Percentiles rank a stretch among this genome's conserved stretches.
Evolutionary conservation across 2,797 vertebrate genomes (phyloP).

Genomic region (Macroramphosus scolopax): DNA sequence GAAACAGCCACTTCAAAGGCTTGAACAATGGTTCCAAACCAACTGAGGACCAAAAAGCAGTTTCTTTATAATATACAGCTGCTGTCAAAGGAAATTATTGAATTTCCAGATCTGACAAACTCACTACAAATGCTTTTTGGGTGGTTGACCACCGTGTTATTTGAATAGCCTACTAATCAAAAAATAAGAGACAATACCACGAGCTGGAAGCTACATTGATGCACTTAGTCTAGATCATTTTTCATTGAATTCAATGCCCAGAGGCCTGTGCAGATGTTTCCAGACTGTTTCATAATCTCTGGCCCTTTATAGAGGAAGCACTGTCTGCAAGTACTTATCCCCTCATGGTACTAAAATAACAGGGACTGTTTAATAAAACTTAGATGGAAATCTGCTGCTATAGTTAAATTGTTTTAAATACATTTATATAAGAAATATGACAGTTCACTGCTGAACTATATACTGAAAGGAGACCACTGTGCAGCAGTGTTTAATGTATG

Average conservation of each 20-base stretch:
- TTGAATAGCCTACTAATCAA: not conserved
- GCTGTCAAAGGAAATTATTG: slow-evolving; percentile 29
- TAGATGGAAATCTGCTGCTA: slow-evolving; percentile 41
- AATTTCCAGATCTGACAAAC: slow-evolving; percentile 5
- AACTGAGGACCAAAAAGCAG: slow-evolving; percentile 13
- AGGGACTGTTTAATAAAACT: slow-evolving; percentile 33
- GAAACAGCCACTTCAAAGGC: slow-evolving; percentile 3
- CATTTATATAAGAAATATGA: not conserved
- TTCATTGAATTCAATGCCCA: slow-evolving; percentile 8
- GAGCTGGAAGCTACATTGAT: not conserved
- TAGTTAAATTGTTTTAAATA: slow-evolving; percentile 16
- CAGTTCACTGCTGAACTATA: no score
- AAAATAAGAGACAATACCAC: slow-evolving; percentile 9
- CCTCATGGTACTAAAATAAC: slow-evolving; percentile 37
- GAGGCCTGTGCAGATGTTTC: slow-evolving; percentile 16
- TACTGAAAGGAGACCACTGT: no score
- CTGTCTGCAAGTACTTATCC: slow-evolving; percentile 24
- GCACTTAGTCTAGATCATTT: slow-evolving; percentile 1
- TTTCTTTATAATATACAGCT: slow-evolving; percentile 22
- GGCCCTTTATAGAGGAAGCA: slow-evolving; percentile 37
- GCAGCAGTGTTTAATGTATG: no score
- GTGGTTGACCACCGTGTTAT: no score
- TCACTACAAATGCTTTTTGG: slow-evolving; percentile 1
- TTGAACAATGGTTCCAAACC: slow-evolving; percentile 23
- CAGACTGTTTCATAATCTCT: slow-evolving; percentile 17